These are phyloP conservation scores for Aromia moschata DNA, from an alignment of 2,888 invertebrate genomes.

Conservation along the genomic window DNA sequence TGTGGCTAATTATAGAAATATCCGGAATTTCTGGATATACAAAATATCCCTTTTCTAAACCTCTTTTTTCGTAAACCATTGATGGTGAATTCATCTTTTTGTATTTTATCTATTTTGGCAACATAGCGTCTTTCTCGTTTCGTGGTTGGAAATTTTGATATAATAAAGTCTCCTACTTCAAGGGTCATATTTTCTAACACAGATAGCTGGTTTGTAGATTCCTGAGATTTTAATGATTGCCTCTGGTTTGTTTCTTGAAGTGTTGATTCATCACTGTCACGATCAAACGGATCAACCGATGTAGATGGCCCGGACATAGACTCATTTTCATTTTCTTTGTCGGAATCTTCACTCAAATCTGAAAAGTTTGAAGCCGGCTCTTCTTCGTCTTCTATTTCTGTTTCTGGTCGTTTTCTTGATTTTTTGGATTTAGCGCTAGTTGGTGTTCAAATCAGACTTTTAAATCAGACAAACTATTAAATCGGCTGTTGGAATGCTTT, in stretches of 20 bases:
- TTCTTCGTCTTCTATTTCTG: not conserved
- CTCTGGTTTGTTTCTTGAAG: not conserved
- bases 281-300: too few relatives aligned
- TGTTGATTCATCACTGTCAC: not conserved
- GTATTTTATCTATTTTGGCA: conserved; percentile 9
- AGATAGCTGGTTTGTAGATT: not conserved
- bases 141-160: conserved; percentile 8
- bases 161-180: conserved; percentile 5
- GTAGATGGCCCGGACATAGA: not conserved
- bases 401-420: conserved; percentile 6
- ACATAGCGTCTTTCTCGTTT: conserved; percentile 10
- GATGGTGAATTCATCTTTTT: too few relatives aligned
- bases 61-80: not conserved
- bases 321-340: not conserved
- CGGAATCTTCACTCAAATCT: not conserved
- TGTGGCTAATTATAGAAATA: not conserved
- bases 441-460: not conserved
- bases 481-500: conserved; percentile 6
- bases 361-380: not conserved
- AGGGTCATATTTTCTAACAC: not conserved
- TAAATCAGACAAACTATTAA: not conserved
- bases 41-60: conserved; percentile 1
- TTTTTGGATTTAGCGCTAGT: not conserved
- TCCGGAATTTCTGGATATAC: conserved; percentile 6
- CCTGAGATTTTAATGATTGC: not conserved